These are phyloP conservation scores for Brachylomia viminalis DNA, from an alignment of 2,888 invertebrate genomes.

Conservation along the genomic window DNA sequence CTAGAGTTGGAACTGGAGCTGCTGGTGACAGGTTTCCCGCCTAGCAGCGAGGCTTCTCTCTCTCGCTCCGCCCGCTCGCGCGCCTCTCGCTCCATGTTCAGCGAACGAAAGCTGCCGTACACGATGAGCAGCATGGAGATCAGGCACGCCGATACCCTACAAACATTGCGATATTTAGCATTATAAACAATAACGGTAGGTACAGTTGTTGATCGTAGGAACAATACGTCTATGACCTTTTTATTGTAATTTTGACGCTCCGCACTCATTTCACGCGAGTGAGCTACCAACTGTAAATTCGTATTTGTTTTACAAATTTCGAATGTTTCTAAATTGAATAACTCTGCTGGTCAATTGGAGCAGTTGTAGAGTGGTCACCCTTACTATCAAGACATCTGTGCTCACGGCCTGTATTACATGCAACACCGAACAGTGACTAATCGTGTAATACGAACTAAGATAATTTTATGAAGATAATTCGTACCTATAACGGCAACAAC, in stretches of 20 bases:
- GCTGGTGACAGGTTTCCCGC: constrained; percentile 86
- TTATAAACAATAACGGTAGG: constrained; percentile 35
- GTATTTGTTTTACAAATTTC: background rate
- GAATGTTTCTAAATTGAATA: background rate
- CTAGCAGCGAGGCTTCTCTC: constrained; percentile 92
- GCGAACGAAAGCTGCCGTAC: constrained; percentile 98
- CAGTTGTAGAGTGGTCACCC: background rate
- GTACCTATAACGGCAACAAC: background rate
- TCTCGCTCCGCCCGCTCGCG: constrained; percentile 95
- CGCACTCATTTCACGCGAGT: constrained; percentile 8
- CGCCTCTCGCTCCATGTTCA: constrained; percentile 99
- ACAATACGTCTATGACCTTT: constrained; percentile 49
- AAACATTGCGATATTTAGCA: constrained; percentile 45
- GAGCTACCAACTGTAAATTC: constrained; percentile 19
- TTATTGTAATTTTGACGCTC: constrained; percentile 37
- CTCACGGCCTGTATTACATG: background rate
- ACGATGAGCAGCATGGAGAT: constrained; percentile 99
- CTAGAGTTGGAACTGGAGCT: constrained; percentile 80
- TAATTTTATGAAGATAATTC: background rate
- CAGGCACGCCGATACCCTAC: constrained; percentile 97
- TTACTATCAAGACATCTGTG: background rate
- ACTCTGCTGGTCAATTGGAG: background rate
- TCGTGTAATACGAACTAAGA: background rate
- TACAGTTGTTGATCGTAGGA: constrained; percentile 17
- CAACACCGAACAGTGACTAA: background rate